Percentiles rank a stretch among this genome's conserved stretches.
Conservation (phyloP, 1,140 invertebrate species). For the Aricia agestis region DNA sequence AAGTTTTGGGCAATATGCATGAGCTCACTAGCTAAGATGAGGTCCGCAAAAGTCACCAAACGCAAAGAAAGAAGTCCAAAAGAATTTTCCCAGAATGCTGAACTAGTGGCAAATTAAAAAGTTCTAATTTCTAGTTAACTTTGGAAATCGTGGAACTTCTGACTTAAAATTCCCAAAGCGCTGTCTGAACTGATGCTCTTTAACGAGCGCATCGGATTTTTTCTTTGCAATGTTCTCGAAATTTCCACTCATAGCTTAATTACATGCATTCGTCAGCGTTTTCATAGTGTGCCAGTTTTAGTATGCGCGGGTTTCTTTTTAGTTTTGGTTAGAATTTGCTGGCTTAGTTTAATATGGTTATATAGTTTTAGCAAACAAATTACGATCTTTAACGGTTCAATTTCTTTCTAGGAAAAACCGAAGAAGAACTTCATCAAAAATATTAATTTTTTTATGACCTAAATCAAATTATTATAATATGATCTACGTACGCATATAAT, state of each 20-base stretch:
- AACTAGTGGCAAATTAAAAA: neutral
- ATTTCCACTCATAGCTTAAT: neutral
- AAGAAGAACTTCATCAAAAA: too few species aligned
- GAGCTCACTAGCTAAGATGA: too few species aligned
- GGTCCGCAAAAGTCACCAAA: neutral
- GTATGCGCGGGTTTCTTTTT: too few species aligned
- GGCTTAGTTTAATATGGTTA: too few species aligned
- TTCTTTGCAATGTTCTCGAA: neutral
- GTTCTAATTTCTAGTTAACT: neutral
- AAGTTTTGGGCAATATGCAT: too few species aligned
- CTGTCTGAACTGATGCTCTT: neutral
- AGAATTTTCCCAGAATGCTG: neutral
- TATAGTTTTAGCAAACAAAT: too few species aligned
- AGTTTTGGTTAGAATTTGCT: too few species aligned
- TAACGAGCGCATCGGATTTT: neutral
- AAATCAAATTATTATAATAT: too few species aligned
- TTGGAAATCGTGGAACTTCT: neutral
- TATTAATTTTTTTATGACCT: too few species aligned
- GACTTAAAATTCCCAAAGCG: neutral
- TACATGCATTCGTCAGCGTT: neutral
- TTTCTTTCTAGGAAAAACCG: too few species aligned
- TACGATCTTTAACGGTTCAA: too few species aligned
- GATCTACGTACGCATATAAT: too few species aligned
- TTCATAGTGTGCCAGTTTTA: neutral
- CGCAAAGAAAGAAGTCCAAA: neutral